These are phyloP conservation scores for Myotis brandtii DNA, from an alignment of 2,113 vertebrate genomes.

Conservation along the genomic window DNA sequence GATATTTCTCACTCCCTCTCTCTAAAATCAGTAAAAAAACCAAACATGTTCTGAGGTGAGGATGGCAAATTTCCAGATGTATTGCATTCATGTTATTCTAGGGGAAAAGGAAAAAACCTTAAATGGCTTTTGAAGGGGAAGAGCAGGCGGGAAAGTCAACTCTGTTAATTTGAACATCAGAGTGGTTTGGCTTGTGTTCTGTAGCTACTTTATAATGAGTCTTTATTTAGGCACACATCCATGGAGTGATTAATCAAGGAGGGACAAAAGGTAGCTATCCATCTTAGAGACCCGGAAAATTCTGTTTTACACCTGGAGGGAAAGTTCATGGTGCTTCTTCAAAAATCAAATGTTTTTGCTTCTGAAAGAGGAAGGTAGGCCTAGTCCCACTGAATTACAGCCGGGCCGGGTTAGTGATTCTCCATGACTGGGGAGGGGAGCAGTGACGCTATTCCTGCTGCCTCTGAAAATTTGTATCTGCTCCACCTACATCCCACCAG, in stretches of 20 bases:
- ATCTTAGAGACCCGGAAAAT: not conserved
- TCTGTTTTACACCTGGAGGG: not conserved
- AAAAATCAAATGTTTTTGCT: not conserved
- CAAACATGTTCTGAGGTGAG: not conserved
- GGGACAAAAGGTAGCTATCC: not conserved
- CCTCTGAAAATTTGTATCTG: not conserved
- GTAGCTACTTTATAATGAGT: not conserved
- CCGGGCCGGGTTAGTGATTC: not conserved
- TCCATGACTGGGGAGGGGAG: not conserved
- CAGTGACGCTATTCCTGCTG: not conserved
- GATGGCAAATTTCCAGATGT: not conserved
- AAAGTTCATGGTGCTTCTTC: constrained; percentile 4
- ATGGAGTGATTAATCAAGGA: not conserved
- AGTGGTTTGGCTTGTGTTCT: not conserved
- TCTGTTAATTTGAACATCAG: constrained; percentile 10
- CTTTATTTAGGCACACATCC: constrained; percentile 48
- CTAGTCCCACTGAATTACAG: not conserved
- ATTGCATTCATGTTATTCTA: not conserved
- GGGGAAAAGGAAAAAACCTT: not conserved
- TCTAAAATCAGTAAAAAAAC: not conserved
- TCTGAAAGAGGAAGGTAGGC: not conserved
- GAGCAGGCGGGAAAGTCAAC: not conserved
- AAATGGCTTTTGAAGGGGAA: not conserved
- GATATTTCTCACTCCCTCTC: not conserved
- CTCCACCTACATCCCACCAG: not conserved